Conservation (phyloP, 92 coral and sea anemone species). For the Palythoa heliodiscus region DNA sequence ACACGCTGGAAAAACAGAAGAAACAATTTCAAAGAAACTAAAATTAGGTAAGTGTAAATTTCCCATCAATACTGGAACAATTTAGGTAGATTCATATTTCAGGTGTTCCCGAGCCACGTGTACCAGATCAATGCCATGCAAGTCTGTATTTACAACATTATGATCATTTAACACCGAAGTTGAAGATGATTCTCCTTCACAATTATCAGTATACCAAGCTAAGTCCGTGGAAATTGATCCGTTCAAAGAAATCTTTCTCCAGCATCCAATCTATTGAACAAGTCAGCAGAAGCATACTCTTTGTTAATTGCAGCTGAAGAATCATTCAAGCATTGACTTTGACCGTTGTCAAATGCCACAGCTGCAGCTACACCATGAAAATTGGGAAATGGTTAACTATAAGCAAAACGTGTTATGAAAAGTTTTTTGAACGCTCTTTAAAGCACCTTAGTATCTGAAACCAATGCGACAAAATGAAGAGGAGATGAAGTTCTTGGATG, state of each 20-base stretch:
- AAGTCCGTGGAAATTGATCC: background rate
- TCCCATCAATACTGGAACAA: slow-evolving; percentile 36
- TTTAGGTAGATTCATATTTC: slow-evolving; percentile 42
- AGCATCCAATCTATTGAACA: slow-evolving; percentile 40
- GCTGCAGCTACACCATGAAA: slow-evolving; percentile 25
- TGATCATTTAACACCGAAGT: slow-evolving; percentile 28
- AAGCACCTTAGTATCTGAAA: background rate
- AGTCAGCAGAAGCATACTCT: slow-evolving; percentile 27
- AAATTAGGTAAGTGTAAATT: slow-evolving; percentile 25
- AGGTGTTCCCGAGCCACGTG: slow-evolving; percentile 40
- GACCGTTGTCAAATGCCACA: slow-evolving; percentile 37
- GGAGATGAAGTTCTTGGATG: background rate
- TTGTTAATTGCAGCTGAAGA: slow-evolving; percentile 40
- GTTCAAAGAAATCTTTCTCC: background rate
- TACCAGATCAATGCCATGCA: slow-evolving; percentile 40
- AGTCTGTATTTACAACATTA: slow-evolving; percentile 46
- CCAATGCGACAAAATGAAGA: background rate
- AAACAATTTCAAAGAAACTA: slow-evolving; percentile 15
- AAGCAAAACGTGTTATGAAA: slow-evolving; percentile 10
- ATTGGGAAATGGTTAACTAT: background rate
- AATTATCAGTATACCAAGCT: background rate
- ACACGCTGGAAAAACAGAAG: slow-evolving; percentile 3
- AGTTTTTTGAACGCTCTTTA: background rate
- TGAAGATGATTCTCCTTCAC: background rate
- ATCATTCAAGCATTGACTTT: slow-evolving; percentile 30